Evolutionary conservation across 2,797 vertebrate species (phyloP).

Genomic region (Labeo calbasu): DNA sequence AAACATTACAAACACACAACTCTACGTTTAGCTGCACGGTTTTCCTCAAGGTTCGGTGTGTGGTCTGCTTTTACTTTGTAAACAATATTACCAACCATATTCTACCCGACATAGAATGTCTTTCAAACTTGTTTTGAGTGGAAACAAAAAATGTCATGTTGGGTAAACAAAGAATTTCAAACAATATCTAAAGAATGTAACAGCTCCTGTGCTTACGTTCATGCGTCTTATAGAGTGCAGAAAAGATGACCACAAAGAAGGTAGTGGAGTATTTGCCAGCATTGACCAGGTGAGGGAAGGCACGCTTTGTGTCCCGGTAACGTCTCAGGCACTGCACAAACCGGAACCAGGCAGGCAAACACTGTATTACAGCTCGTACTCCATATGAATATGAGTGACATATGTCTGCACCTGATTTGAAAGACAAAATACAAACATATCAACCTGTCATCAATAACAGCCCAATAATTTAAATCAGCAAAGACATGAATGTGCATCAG

Average conservation of each 20-base stretch:
- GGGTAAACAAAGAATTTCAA: slow-evolving; percentile 22
- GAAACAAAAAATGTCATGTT: slow-evolving; percentile 7
- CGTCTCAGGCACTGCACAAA: slow-evolving; percentile 98
- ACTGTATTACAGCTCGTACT: slow-evolving; percentile 95
- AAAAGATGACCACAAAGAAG: slow-evolving; percentile 96
- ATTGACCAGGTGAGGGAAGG: slow-evolving; percentile 96
- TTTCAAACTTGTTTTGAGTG: background rate
- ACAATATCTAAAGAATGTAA: background rate
- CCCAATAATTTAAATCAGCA: background rate
- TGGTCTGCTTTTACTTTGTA: background rate
- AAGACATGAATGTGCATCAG: background rate
- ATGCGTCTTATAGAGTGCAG: slow-evolving; percentile 92
- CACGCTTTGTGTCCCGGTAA: slow-evolving; percentile 95
- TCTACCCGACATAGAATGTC: background rate
- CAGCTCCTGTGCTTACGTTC: slow-evolving; percentile 78
- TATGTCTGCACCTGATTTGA: slow-evolving; percentile 70
- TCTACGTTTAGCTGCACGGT: background rate
- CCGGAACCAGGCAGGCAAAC: slow-evolving; percentile 97
- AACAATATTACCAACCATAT: background rate
- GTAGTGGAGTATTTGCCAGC: slow-evolving; percentile 98
- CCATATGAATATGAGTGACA: slow-evolving; percentile 94
- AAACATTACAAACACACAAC: background rate
- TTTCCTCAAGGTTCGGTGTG: background rate
- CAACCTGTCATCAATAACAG: background rate
- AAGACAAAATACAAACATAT: slow-evolving; percentile 37